Percentiles rank a stretch among this genome's conserved stretches.
Conservation (phyloP, 2,113 vertebrate species). For the Glaucidium brasilianum region DNA sequence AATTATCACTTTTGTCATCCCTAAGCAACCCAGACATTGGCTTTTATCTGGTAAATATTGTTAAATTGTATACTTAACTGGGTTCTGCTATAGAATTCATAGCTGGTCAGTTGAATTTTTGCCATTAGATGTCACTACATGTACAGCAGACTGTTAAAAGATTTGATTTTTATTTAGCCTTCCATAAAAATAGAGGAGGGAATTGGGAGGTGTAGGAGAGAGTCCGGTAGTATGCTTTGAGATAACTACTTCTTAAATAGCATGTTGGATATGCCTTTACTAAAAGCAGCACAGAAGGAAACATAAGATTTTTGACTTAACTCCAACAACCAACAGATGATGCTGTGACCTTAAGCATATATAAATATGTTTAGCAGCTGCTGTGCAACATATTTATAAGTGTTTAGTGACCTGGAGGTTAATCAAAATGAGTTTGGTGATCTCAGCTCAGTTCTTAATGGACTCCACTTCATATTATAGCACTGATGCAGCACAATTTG, state of each 20-base stretch:
- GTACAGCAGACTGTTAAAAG: background rate
- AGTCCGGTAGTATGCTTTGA: conserved; percentile 3
- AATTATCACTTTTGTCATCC: background rate
- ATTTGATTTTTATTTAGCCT: conserved; percentile 25
- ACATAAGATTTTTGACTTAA: conserved; percentile 46
- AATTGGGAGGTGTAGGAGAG: conserved; percentile 9
- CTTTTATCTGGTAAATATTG: background rate
- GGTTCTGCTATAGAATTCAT: background rate
- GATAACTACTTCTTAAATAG: background rate
- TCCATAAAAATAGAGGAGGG: background rate
- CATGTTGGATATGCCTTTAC: conserved; percentile 4
- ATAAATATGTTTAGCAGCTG: conserved; percentile 54
- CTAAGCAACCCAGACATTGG: background rate
- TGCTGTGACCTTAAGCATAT: conserved; percentile 47
- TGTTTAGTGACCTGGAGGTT: conserved; percentile 50
- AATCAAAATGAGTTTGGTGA: conserved; percentile 48
- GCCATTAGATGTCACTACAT: conserved; percentile 45
- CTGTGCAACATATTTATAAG: conserved; percentile 41
- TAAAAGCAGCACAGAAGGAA: conserved; percentile 57
- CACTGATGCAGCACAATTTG: conserved; percentile 62
- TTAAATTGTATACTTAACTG: background rate
- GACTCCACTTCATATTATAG: conserved; percentile 32
- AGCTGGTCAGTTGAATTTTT: background rate
- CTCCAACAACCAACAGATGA: conserved; percentile 39
- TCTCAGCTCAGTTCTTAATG: conserved; percentile 47